Conservation (phyloP, 2,113 vertebrate species). For the Raphicerus campestris region DNA sequence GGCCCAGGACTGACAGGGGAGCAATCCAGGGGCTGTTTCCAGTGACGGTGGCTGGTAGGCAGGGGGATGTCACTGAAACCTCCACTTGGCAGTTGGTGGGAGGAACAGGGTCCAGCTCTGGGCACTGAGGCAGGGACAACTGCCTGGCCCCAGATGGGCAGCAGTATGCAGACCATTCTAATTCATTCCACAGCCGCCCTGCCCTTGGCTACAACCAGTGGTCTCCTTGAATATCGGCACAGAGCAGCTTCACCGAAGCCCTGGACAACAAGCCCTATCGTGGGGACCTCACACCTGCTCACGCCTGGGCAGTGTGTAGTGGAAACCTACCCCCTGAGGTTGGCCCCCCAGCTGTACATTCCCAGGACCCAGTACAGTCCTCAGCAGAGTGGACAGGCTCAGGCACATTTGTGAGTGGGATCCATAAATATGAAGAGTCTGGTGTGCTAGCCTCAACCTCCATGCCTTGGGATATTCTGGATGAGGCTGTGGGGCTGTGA, state of each 20-base stretch:
- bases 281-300: fast-evolving
- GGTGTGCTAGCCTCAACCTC: background rate
- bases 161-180: fast-evolving
- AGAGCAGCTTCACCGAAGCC: background rate
- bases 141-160: background rate
- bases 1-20: background rate
- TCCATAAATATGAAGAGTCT: fast-evolving
- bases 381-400: background rate
- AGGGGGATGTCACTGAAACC: background rate
- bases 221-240: fast-evolving
- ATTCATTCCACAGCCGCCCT: fast-evolving
- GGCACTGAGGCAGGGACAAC: fast-evolving
- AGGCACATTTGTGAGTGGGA: fast-evolving
- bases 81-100: background rate
- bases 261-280: fast-evolving
- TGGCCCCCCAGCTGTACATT: fast-evolving
- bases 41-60: fast-evolving
- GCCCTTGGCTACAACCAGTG: fast-evolving
- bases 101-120: background rate
- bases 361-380: background rate
- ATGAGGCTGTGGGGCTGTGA: background rate
- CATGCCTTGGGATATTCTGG: fast-evolving
- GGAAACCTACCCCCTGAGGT: fast-evolving
- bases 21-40: fast-evolving
- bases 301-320: fast-evolving